A percentile compares a stretch with the other conserved stretches of the same genome.
phyloP scores from a whole-genome alignment of 2,113 vertebrate genomes.

The Hydrochoerus hydrochaeris region DNA sequence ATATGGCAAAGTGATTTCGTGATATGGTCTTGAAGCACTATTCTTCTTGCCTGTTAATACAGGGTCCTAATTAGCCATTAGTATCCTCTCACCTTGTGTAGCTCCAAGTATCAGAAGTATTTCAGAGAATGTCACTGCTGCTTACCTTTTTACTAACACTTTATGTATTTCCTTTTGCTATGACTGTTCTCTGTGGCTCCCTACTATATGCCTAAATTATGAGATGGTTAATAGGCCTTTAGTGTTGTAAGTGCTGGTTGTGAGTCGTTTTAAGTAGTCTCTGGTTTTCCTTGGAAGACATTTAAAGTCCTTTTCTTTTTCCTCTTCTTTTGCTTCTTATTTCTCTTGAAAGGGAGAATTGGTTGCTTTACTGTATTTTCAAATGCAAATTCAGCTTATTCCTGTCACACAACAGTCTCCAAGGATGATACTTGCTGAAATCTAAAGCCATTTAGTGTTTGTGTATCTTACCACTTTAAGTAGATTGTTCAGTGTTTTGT shows the following conservation, averaged over 20 bases:
- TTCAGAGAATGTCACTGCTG: slow-evolving; percentile 26
- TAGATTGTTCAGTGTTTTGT: slow-evolving; percentile 66
- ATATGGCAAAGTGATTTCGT: slow-evolving; percentile 88
- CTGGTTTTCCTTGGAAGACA: slow-evolving; percentile 39
- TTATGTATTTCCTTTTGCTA: slow-evolving; percentile 32
- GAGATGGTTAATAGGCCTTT: slow-evolving; percentile 11
- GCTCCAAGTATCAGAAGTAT: slow-evolving; percentile 65
- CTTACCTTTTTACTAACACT: slow-evolving; percentile 30
- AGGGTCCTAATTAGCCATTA: slow-evolving; percentile 91
- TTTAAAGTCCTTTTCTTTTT: slow-evolving; percentile 49
- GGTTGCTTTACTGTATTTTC: slow-evolving; percentile 67
- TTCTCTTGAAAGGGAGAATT: slow-evolving; percentile 63
- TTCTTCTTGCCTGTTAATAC: slow-evolving; percentile 87
- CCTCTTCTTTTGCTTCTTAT: slow-evolving; percentile 53
- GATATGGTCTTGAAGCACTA: slow-evolving; percentile 87
- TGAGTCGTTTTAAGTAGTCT: slow-evolving; percentile 7
- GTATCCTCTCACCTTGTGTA: slow-evolving; percentile 86
- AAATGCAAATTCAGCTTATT: slow-evolving; percentile 74
- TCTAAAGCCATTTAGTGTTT: slow-evolving; percentile 58
- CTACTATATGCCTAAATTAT: neutral
- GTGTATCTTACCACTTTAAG: slow-evolving; percentile 62
- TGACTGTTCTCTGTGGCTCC: neutral
- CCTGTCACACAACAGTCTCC: slow-evolving; percentile 31
- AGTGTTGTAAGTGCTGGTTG: slow-evolving; percentile 13
- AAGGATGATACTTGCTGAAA: slow-evolving; percentile 54